A percentile compares a stretch with the other conserved stretches of the same genome.
These are phyloP conservation scores for Spheniscus mendiculus DNA, from an alignment of 2,113 vertebrate species.

Conservation along the genomic window DNA sequence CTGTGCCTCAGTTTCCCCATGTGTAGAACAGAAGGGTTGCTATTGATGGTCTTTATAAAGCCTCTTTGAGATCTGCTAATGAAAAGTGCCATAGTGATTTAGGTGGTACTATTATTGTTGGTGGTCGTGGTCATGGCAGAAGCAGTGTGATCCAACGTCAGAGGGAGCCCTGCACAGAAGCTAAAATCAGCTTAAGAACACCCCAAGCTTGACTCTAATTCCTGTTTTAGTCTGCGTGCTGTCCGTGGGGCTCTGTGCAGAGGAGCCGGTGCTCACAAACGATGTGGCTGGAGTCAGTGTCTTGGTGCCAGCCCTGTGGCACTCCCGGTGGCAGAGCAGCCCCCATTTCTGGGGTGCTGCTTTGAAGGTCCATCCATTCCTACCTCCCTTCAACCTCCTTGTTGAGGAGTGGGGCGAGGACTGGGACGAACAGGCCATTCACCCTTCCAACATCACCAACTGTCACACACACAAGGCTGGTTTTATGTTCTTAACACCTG, in stretches of 20 bases:
- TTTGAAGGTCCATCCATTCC: neutral
- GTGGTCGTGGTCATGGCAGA: neutral
- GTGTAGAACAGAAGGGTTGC: neutral
- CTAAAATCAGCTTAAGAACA: neutral
- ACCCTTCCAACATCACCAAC: neutral
- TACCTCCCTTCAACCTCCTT: neutral
- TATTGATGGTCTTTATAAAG: neutral
- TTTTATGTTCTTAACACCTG: neutral
- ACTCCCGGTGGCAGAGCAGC: rapidly evolving
- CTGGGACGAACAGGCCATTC: neutral
- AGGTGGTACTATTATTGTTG: neutral
- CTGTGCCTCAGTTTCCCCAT: neutral
- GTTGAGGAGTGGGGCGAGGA: neutral
- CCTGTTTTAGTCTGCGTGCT: rapidly evolving
- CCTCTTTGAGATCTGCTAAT: neutral
- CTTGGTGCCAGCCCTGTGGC: neutral
- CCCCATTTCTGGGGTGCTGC: neutral
- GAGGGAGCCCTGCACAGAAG: neutral
- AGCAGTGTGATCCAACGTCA: neutral
- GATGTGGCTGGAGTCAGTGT: rapidly evolving
- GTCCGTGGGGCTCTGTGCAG: neutral
- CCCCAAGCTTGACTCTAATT: rapidly evolving
- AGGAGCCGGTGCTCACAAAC: neutral
- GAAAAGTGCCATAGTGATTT: neutral
- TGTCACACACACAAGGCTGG: too few relatives aligned